Conservation (phyloP, 92 coral and sea anemone genomes). For the Porites evermanni region DNA sequence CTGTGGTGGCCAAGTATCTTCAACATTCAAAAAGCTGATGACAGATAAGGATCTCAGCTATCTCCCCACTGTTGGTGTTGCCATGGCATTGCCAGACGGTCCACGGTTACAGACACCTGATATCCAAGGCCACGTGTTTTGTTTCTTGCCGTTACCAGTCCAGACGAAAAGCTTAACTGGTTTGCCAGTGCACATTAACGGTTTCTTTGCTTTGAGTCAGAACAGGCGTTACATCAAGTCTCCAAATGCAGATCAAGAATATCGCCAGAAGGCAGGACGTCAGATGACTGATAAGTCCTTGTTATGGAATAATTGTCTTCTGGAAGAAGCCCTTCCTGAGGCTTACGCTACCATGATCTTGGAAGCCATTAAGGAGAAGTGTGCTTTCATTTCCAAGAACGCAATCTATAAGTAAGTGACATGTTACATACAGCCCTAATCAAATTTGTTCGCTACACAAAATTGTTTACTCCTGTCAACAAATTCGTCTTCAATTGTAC, state of each 20-base stretch:
- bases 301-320: slow-evolving; percentile 76
- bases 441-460: too few relatives aligned
- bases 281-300: slow-evolving; percentile 73
- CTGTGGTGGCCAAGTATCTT: slow-evolving; percentile 55
- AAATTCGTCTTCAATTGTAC: too few relatives aligned
- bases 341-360: slow-evolving; percentile 74
- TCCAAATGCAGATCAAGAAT: slow-evolving; percentile 77
- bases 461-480: too few relatives aligned
- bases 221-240: slow-evolving; percentile 84
- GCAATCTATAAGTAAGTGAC: slow-evolving; percentile 31
- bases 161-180: slow-evolving; percentile 80
- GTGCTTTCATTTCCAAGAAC: neutral
- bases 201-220: slow-evolving; percentile 84
- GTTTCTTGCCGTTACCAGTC: slow-evolving; percentile 77
- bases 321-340: slow-evolving; percentile 66
- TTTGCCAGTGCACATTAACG: slow-evolving; percentile 84
- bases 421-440: too few relatives aligned
- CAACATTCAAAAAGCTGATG: slow-evolving; percentile 44
- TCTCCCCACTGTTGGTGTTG: slow-evolving; percentile 87
- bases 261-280: slow-evolving; percentile 6
- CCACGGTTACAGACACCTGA: slow-evolving; percentile 14
- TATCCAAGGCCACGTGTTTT: slow-evolving; percentile 76
- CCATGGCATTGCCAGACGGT: slow-evolving; percentile 70
- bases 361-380: slow-evolving; percentile 8
- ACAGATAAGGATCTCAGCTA: slow-evolving; percentile 68